Evolutionary conservation across 2,113 vertebrate species (phyloP).

Genomic region (Microcebus murinus): DNA sequence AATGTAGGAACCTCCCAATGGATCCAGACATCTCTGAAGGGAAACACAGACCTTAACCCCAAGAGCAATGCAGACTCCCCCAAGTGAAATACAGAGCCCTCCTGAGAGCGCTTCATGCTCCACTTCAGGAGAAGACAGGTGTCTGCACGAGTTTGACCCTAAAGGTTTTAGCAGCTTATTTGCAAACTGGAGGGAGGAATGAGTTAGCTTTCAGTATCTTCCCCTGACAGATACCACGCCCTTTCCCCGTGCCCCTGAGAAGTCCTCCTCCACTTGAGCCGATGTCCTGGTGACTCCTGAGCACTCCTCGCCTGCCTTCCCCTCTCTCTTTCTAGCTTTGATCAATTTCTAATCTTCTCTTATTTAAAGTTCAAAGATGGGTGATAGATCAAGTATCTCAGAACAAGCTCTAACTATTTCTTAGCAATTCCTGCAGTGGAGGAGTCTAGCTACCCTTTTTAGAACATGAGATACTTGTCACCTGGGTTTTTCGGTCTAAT

Average conservation of each 20-base stretch:
- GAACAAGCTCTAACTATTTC: not conserved
- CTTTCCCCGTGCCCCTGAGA: not conserved
- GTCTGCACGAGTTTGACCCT: not conserved
- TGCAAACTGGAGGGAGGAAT: not conserved
- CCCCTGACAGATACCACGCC: not conserved
- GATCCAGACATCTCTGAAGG: not conserved
- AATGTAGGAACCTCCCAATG: not conserved
- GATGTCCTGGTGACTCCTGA: not conserved
- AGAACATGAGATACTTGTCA: not conserved
- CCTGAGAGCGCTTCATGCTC: not conserved
- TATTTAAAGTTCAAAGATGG: not conserved
- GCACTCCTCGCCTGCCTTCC: accelerated
- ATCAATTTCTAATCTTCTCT: not conserved
- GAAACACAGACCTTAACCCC: accelerated
- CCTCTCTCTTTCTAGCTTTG: not conserved
- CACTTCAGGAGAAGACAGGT: not conserved
- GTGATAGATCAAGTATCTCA: not conserved
- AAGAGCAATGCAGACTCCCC: accelerated
- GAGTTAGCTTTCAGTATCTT: not conserved
- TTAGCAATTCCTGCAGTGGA: not conserved
- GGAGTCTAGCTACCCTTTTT: not conserved
- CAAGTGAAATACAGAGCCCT: not conserved
- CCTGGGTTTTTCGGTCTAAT: not conserved
- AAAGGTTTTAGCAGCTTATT: not conserved
- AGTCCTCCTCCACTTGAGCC: accelerated